Evolutionary conservation across 2,113 vertebrate genomes (phyloP).

Genomic region (Pachycephala philippinensis): DNA sequence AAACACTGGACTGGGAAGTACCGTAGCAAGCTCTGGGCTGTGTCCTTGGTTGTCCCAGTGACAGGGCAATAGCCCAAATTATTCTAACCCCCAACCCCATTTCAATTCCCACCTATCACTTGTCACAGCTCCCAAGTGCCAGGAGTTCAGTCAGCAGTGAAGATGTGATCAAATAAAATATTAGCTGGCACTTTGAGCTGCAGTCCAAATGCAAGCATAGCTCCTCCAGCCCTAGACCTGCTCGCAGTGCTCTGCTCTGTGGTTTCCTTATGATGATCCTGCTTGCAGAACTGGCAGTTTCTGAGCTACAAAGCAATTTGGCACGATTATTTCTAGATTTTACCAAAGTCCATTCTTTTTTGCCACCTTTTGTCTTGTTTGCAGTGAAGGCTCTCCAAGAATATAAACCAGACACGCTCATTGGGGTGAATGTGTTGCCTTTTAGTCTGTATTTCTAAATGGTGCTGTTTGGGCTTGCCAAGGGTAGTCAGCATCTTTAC

Average conservation of each 20-base stretch:
- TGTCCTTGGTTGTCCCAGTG: not conserved
- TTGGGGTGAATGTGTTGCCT: not conserved
- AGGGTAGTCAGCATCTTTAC: not conserved
- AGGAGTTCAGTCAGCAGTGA: fast-evolving
- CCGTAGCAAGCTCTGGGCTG: not conserved
- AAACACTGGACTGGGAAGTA: fast-evolving
- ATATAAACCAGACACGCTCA: fast-evolving
- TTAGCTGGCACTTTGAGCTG: not conserved
- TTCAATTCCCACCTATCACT: not conserved
- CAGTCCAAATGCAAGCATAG: not conserved
- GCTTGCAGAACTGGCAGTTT: not conserved
- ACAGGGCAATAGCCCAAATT: not conserved
- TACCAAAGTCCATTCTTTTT: not conserved
- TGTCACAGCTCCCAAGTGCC: not conserved
- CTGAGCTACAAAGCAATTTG: not conserved
- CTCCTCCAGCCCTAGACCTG: not conserved
- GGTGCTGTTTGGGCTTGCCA: fast-evolving
- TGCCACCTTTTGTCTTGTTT: not conserved
- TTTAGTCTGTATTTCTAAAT: not conserved
- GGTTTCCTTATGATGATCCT: not conserved
- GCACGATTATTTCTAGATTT: not conserved
- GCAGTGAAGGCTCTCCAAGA: not conserved
- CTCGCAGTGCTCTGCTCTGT: not conserved
- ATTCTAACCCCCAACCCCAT: not conserved
- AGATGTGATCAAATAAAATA: not conserved